Evolutionary conservation across 2,888 invertebrate species (phyloP).

Genomic region (Amaurobius ferox): DNA sequence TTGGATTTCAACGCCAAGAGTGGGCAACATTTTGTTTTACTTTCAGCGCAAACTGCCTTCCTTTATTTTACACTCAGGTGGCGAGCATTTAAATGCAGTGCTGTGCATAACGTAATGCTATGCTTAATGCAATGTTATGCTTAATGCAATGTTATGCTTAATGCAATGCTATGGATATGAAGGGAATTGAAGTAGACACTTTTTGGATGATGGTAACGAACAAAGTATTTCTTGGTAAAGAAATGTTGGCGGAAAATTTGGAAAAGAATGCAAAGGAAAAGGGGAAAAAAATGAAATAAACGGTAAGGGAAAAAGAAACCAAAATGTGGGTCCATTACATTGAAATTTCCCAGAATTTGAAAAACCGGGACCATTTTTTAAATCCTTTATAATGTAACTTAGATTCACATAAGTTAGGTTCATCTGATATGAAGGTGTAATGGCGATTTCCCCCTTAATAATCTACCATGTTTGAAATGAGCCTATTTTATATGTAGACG

Average conservation of each 20-base stretch:
- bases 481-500: no score
- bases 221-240: not conserved
- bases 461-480: no score
- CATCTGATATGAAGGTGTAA: not conserved
- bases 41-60: no score
- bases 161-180: not conserved
- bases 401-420: not conserved
- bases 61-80: not conserved
- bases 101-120: no score
- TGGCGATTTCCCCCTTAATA: not conserved
- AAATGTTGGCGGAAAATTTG: not conserved
- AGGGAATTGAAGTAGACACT: not conserved
- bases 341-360: conserved; percentile 6
- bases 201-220: no score
- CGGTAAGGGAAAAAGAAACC: not conserved
- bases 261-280: not conserved
- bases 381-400: no score
- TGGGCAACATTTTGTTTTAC: no score
- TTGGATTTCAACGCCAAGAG: no score
- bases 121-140: no score
- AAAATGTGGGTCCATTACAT: not conserved
- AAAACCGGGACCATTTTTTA: not conserved
- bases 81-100: not conserved
- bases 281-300: not conserved
- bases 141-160: not conserved